Evolutionary conservation across 2,888 invertebrate genomes (phyloP), one percentile per base, ranked within the genome.

Genomic region (Brachypalpus laphriformis): DNA sequence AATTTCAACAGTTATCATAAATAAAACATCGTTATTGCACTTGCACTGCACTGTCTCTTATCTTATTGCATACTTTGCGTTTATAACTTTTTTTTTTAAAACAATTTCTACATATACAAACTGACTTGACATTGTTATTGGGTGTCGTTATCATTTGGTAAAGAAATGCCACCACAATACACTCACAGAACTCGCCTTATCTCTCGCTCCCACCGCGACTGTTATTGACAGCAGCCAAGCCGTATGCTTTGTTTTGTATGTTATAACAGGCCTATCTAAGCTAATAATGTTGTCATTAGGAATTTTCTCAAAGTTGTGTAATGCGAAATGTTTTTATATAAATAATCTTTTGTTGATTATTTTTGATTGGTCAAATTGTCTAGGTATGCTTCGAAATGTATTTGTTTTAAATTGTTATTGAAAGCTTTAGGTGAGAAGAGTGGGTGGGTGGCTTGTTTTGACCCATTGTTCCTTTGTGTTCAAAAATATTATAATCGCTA

Each of bases 301-400:
- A 51, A 54, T 14, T 68, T 66, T 66, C 51, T 66, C 14, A 66
- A 51, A 8, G 51, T 66, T 68, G 54, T 68, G 66, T 68, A 68
- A 68, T 54, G 25, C 34, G 16, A 54, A 54, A 68, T 14, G 40
- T 51, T 37, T 40, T 22, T 49, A 31, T 45, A n/a, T 37, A 31
- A 37, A 2, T 37, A 14, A 1, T 14, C 1, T 6, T 40, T 5
- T 40, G 8, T 61, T 61, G 9, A 25, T 45, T 63, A 34, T 31
- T 31, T 34, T 49, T 65, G 65, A 65, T 37, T 49, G 65, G 31
- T 16, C 20, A n/a, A 34, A 49, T 65, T 65, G 49, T 49, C 49
- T 65, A 34, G 34, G 9, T 34, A 37, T 20, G 49, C 20, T 8
- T 49, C 22, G 16, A 61, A 42, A 25, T 25, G 45, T 47, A 8